phyloP scores from a whole-genome alignment of 2,113 vertebrate genomes.

The Oreocharis arfaki region DNA sequence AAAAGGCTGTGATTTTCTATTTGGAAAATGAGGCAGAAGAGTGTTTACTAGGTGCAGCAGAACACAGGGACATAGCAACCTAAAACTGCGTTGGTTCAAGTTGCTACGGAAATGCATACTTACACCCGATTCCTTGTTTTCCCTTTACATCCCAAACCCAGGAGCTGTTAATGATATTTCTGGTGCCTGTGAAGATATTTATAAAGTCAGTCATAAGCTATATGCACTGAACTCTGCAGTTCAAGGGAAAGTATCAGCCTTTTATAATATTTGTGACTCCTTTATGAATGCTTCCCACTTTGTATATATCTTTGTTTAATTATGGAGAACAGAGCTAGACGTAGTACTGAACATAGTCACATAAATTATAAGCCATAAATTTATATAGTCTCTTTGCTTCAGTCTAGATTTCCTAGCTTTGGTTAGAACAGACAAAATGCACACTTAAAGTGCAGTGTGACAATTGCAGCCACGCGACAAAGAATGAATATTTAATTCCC shows the following conservation, averaged over 20 bases:
- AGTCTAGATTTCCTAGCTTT: background rate
- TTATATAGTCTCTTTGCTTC: background rate
- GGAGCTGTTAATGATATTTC: background rate
- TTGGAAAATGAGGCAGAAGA: background rate
- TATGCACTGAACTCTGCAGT: background rate
- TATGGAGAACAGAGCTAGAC: background rate
- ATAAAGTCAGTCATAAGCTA: background rate
- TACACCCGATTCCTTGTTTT: background rate
- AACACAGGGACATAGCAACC: background rate
- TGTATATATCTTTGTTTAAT: background rate
- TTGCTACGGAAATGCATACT: background rate
- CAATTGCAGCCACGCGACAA: background rate
- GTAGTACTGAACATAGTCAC: background rate
- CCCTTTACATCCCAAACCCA: background rate
- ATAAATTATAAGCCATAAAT: background rate
- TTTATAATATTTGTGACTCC: background rate
- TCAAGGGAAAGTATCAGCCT: background rate
- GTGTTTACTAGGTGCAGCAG: background rate
- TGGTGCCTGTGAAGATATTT: background rate
- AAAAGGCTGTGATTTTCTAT: background rate
- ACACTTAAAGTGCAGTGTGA: background rate
- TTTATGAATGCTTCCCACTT: background rate
- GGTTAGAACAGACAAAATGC: background rate
- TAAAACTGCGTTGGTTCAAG: background rate
- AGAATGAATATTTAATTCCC: background rate